Base-by-base conservation (phyloP, 2,797 vertebrate species). In the Alauda arvensis region DNA sequence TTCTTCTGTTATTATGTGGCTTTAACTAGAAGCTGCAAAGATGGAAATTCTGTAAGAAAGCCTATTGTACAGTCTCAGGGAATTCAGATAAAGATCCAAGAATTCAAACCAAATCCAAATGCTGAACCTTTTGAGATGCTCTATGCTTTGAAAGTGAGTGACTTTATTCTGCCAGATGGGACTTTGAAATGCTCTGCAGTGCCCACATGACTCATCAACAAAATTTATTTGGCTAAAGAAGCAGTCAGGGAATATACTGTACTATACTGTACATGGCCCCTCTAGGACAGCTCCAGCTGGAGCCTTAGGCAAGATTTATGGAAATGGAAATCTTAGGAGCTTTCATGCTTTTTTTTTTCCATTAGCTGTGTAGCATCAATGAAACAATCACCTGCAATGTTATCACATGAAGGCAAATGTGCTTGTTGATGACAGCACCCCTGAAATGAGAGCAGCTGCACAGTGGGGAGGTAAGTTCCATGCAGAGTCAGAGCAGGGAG, bases 161-260 rank as follows among this genome's bases (percentile, higher is more conserved):
- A 93, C 87, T 95, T 92, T 95, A 81, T 88, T 88, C 89, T 91
- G 79, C 85, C 87, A 95, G 78, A 89, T 94, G 92, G 91, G 83
- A 93, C 75, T 95, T 93, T 92, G 91, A 91, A 92, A 94, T 87
- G 66, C 48, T 93, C 72, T 88, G 63, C 84, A 81, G 77, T 90
- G 91, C 84, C 78, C 79, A 91, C 87, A 82, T 89, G 90, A 90
- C 83, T 91, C 87, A 93, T 90, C 88, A 91, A 90, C 59, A 93
- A 93, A 94, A 92, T 94, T 86, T 92, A 94, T 91, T 94, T 93
- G 93, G 84, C 65, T 93, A 88, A 91, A 93, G 85, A 94, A 91
- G 39, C 60, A 67, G 68, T 51, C 33, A 60, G 87, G 80, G 78
- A 94, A 89, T 93, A 94, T 78, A 95, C 81, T 94, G 88, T 94